A percentile compares a stretch with the other conserved stretches of the same genome.
phyloP scores from a whole-genome alignment of 2,888 invertebrate genomes.

The Polydrusus cervinus region DNA sequence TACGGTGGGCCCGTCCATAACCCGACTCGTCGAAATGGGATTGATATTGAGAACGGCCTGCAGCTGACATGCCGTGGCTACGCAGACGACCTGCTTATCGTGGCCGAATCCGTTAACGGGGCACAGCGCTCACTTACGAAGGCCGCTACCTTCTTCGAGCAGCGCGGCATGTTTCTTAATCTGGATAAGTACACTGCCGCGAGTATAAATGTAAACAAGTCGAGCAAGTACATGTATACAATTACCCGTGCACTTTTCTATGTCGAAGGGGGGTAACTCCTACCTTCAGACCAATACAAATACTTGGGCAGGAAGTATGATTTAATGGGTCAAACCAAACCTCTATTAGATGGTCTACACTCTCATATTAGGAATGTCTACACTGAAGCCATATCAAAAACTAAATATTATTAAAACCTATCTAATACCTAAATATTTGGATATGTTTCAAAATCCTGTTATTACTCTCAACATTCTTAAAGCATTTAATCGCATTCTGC shows the following conservation, averaged over 20 bases:
- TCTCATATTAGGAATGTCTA: background rate
- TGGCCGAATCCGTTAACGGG: background rate
- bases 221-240: constrained; percentile 28
- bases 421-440: constrained; percentile 14
- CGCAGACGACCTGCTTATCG: constrained; percentile 50
- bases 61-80: constrained; percentile 35
- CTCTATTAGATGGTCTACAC: background rate
- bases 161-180: constrained; percentile 39
- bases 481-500: no score
- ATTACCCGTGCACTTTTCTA: constrained; percentile 21
- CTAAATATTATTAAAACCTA: constrained; percentile 19
- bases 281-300: constrained; percentile 22
- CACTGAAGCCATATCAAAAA: constrained; percentile 38
- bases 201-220: constrained; percentile 19
- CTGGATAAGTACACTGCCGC: constrained; percentile 18
- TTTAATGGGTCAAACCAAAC: background rate
- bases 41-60: background rate
- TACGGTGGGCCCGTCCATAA: background rate
- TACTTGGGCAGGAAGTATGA: constrained; percentile 35
- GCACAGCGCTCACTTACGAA: background rate
- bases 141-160: constrained; percentile 11
- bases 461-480: constrained; percentile 14
- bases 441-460: constrained; percentile 8
- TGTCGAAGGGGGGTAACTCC: constrained; percentile 2
- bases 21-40: constrained; percentile 56